Percentiles rank a stretch among this genome's conserved stretches.
Evolutionary conservation across 2,888 invertebrate genomes (phyloP).

Genomic region (Drosophila setosimentum): DNA sequence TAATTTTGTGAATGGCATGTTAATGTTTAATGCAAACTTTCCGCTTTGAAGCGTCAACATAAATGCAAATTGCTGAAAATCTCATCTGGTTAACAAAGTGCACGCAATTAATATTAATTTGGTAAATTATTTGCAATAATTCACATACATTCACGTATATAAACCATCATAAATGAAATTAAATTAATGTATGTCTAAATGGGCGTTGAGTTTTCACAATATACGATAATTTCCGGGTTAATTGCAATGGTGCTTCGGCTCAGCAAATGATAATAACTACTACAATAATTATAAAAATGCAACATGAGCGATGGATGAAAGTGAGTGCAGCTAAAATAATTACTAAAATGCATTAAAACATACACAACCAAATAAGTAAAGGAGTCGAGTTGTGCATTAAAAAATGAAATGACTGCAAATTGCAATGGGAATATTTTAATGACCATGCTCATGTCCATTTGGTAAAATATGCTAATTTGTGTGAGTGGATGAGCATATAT

Average conservation of each 20-base stretch:
- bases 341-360: slow-evolving; percentile 73
- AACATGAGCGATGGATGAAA: slow-evolving; percentile 32
- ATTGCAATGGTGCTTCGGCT: slow-evolving; percentile 39
- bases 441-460: slow-evolving; percentile 52
- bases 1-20: slow-evolving; percentile 44
- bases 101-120: slow-evolving; percentile 66
- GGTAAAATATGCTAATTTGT: slow-evolving; percentile 62
- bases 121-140: slow-evolving; percentile 64
- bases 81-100: slow-evolving; percentile 38
- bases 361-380: slow-evolving; percentile 34
- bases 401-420: slow-evolving; percentile 67
- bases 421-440: slow-evolving; percentile 74
- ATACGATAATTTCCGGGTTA: slow-evolving; percentile 40
- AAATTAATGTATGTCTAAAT: slow-evolving; percentile 51
- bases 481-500: slow-evolving; percentile 33
- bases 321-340: slow-evolving; percentile 66
- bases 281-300: slow-evolving; percentile 12
- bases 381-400: not conserved
- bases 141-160: not conserved
- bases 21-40: slow-evolving; percentile 25
- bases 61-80: slow-evolving; percentile 14
- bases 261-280: slow-evolving; percentile 49
- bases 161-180: slow-evolving; percentile 47
- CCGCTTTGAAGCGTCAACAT: slow-evolving; percentile 25
- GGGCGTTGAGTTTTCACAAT: slow-evolving; percentile 16